phyloP scores from a whole-genome alignment of 2,888 invertebrate genomes.

The Spialia ferax region DNA sequence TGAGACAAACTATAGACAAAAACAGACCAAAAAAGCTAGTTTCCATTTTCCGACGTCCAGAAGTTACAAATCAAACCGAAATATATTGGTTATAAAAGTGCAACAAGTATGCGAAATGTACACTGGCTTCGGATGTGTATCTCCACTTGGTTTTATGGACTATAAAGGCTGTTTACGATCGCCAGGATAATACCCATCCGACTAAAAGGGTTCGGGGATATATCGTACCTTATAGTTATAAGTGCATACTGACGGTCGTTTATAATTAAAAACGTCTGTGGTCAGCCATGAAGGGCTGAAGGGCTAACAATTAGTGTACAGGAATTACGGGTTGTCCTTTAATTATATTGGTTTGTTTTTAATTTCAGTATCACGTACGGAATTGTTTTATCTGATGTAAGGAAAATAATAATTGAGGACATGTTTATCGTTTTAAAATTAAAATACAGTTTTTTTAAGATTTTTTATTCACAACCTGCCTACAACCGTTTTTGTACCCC shows the following conservation, averaged over 20 bases:
- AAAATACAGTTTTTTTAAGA: no score
- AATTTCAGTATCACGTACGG: background rate
- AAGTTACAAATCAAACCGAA: constrained; percentile 84
- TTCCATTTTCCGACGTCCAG: constrained; percentile 66
- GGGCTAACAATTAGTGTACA: constrained; percentile 25
- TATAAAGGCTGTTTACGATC: constrained; percentile 79
- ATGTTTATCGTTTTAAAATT: background rate
- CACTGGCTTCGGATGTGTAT: constrained; percentile 69
- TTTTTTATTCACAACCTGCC: no score
- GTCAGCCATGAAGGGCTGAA: constrained; percentile 21
- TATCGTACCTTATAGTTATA: constrained; percentile 48
- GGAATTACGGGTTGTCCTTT: constrained; percentile 21
- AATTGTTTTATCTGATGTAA: background rate
- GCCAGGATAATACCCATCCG: constrained; percentile 81
- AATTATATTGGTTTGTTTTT: constrained; percentile 15
- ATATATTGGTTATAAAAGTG: constrained; percentile 85
- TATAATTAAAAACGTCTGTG: constrained; percentile 76
- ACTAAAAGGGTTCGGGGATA: constrained; percentile 80
- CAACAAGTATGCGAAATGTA: constrained; percentile 83
- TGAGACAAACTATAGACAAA: constrained; percentile 33
- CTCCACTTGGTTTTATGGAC: constrained; percentile 83
- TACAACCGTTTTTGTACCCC: no score
- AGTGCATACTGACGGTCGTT: constrained; percentile 51
- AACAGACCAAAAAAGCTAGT: constrained; percentile 59
- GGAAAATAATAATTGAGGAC: background rate